Evolutionary conservation across 2,113 vertebrate species (phyloP).

Genomic region (Leptobrachium ailaonicum): DNA sequence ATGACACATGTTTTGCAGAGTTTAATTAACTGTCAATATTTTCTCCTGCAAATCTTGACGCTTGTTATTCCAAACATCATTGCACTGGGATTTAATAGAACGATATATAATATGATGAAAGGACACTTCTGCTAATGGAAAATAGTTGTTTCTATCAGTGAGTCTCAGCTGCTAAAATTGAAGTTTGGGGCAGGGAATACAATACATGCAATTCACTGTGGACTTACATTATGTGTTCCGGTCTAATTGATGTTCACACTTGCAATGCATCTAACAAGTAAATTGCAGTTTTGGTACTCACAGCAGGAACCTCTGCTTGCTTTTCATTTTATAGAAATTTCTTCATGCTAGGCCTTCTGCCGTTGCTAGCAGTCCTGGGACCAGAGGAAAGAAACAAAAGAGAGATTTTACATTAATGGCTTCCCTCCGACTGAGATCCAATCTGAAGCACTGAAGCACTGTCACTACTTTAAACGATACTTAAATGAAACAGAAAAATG

Average conservation of each 20-base stretch:
- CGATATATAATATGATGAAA: neutral
- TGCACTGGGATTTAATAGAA: neutral
- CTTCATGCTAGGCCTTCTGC: neutral
- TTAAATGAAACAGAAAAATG: conserved; percentile 1
- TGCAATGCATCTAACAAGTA: conserved; percentile 5
- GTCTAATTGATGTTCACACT: neutral
- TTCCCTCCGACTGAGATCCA: neutral
- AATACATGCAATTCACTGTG: neutral
- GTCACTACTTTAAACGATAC: conserved; percentile 1
- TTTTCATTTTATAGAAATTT: neutral
- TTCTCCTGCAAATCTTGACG: neutral
- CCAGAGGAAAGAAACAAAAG: conserved; percentile 10
- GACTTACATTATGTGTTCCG: neutral
- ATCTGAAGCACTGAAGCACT: neutral
- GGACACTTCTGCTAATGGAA: too few relatives aligned
- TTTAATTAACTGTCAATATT: conserved; percentile 29
- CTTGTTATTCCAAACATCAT: conserved; percentile 9
- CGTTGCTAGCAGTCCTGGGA: neutral
- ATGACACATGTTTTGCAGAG: conserved; percentile 17
- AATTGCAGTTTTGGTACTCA: conserved; percentile 14
- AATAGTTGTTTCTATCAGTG: neutral
- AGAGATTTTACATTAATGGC: conserved; percentile 1
- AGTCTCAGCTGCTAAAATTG: conserved; percentile 5
- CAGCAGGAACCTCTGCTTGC: conserved; percentile 21
- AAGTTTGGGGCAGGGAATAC: conserved; percentile 1